Conservation (phyloP, 92 coral and sea anemone genomes). For the Paragorgia papillata region DNA sequence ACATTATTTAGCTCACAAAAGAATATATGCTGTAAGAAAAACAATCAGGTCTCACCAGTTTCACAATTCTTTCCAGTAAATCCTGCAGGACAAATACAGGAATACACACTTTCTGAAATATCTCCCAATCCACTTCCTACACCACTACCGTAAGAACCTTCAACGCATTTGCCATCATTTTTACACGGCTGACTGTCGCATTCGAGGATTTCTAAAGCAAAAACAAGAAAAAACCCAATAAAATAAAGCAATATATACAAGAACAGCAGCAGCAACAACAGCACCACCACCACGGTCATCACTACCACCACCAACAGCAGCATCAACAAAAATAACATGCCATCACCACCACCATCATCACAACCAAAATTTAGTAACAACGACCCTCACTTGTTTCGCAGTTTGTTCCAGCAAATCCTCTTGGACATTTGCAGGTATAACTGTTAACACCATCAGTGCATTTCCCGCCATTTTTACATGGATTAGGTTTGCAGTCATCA, state of each 20-base stretch:
- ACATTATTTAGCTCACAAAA: not conserved
- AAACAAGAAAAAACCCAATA: no score
- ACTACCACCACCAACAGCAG: no score
- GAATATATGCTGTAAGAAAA: not conserved
- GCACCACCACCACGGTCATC: no score
- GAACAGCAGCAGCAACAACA: no score
- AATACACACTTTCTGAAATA: constrained; percentile 14
- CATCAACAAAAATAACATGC: no score
- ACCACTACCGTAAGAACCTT: not conserved
- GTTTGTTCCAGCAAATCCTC: constrained; percentile 10
- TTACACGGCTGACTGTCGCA: constrained; percentile 3
- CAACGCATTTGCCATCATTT: constrained; percentile 27
- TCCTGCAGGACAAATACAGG: not conserved
- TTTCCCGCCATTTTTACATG: constrained; percentile 6
- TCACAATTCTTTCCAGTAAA: no score
- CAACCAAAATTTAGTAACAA: no score
- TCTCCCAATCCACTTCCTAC: no score
- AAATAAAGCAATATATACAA: no score
- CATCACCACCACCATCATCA: no score
- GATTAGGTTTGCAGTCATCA: constrained; percentile 6
- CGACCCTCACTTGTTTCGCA: constrained; percentile 35
- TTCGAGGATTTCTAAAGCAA: constrained; percentile 9
- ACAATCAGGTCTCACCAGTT: constrained; percentile 4
- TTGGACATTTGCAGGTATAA: constrained; percentile 23
- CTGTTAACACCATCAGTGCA: constrained; percentile 17